Evolutionary conservation across 2,113 vertebrate genomes (phyloP), one percentile per base, ranked within the genome.

Genomic region (Heliornis fulica): DNA sequence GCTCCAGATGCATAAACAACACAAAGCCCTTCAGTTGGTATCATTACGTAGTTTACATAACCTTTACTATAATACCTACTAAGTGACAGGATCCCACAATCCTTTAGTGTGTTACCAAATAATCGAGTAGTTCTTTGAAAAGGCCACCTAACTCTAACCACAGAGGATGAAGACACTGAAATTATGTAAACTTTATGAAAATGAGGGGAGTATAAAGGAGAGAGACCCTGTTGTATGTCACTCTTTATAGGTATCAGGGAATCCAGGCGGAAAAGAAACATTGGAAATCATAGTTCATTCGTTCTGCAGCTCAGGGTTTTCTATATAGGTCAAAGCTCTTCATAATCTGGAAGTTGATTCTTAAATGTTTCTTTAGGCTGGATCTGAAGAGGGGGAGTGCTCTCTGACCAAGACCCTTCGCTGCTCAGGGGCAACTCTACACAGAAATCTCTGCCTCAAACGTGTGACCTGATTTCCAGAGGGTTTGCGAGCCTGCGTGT

Each of bases 271-370:
- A 77, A 89, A 70, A 80, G 68, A 54, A 77, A 59, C 22, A 26
- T n/a, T 88, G 89, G 69, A 94, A 96, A 92, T 92, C 9, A 1
- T 34, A 46, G 77, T 95, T 84, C 83, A 66, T 91, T 87, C 64
- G 46, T 71, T 89, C 64, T 95, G 89, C 64, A 78, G 60, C 83
- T 90, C 68, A 54, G 56, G 54, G 56, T 78, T 91, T 90, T 92
- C 79, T 81, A 86, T 93, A 17, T 86, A 92, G 90, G 88, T 92
- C 94, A 97, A 80, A 95, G 80, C 68, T 88, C 61, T 80, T 92
- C 50, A 31, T 78, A 83, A 63, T 46, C 18, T 3, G 74, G 46
- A 74, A 84, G 34, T 6, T 74, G 79, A 48, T 51, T 53, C 43
- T 66, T 45, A 71, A 76, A 31, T 54, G 40, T 48, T 75, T 50